Conservation (phyloP, 1,140 invertebrate species). For the Drosophila mayri region DNA sequence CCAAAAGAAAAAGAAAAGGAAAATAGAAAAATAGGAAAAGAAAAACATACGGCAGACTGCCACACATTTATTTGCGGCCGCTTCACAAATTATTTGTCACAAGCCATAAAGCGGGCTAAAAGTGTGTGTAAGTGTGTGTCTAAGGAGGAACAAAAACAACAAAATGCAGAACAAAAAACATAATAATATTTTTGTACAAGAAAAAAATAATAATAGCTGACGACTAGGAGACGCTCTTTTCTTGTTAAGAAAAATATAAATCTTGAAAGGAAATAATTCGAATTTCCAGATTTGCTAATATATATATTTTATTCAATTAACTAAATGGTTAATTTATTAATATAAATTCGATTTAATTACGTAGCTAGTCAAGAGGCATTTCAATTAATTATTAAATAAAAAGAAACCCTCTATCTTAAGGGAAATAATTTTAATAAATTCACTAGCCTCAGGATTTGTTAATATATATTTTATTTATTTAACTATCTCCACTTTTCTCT, state of each 20-base stretch:
- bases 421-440: too few relatives aligned
- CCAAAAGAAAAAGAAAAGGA: constrained; percentile 1
- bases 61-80: constrained; percentile 77
- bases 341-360: neutral
- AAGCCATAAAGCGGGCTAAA: constrained; percentile 73
- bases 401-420: too few relatives aligned
- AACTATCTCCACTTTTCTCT: too few relatives aligned
- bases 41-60: constrained; percentile 31
- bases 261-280: too few relatives aligned
- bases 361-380: neutral
- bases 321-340: too few relatives aligned
- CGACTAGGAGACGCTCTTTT: neutral
- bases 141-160: constrained; percentile 3
- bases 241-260: too few relatives aligned
- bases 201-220: neutral
- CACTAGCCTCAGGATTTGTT: too few relatives aligned
- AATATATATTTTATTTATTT: too few relatives aligned
- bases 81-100: constrained; percentile 81
- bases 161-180: constrained; percentile 4
- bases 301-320: too few relatives aligned
- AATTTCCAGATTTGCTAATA: too few relatives aligned
- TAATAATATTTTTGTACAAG: constrained; percentile 1
- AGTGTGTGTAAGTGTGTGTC: constrained; percentile 23
- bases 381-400: too few relatives aligned
- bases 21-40: neutral